phyloP scores from a whole-genome alignment of 2,888 invertebrate genomes.

The Cactoblastis cactorum region DNA sequence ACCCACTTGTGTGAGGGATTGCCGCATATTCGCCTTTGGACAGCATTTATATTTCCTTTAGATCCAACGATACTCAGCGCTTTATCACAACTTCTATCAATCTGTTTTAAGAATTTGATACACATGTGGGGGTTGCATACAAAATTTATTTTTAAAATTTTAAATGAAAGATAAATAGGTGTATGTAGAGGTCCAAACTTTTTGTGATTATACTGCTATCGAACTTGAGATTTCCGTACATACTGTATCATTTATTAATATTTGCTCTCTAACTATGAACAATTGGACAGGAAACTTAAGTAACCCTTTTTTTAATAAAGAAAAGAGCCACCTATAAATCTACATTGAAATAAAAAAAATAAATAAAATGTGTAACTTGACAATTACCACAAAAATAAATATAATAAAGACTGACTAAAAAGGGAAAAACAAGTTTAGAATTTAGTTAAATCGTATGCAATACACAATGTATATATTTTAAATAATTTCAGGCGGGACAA shows the following conservation, averaged over 20 bases:
- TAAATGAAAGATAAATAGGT: no score
- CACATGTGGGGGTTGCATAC: neutral
- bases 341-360: no score
- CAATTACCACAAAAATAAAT: no score
- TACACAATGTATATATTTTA: no score
- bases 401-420: no score
- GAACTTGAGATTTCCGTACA: conserved; percentile 68
- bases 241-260: conserved; percentile 54
- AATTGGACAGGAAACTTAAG: conserved; percentile 43
- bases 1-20: conserved; percentile 80
- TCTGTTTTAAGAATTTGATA: conserved; percentile 43
- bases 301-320: no score
- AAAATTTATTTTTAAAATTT: no score
- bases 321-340: no score
- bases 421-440: no score
- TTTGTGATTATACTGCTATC: conserved; percentile 60
- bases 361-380: no score
- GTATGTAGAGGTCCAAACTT: conserved; percentile 29
- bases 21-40: conserved; percentile 76
- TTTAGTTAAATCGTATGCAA: no score
- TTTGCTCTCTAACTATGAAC: conserved; percentile 44
- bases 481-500: no score
- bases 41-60: conserved; percentile 78
- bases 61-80: conserved; percentile 54
- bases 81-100: conserved; percentile 49